phyloP scores from a whole-genome alignment of 2,113 vertebrate species.

The Arothron firmamentum region DNA sequence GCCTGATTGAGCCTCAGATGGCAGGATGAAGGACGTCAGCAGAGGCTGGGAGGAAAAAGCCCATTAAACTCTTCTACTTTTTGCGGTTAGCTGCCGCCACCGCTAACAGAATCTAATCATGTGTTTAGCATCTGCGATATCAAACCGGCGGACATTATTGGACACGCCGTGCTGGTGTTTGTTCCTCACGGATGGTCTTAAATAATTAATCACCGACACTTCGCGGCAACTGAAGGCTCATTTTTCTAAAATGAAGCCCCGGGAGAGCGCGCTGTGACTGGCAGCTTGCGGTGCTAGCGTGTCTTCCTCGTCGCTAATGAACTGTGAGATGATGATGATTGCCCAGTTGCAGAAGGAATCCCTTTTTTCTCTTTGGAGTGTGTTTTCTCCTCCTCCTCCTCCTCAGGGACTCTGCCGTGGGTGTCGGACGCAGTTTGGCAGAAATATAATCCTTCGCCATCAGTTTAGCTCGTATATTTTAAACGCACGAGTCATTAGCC shows the following conservation, averaged over 20 bases:
- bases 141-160: neutral
- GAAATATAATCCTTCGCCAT: neutral
- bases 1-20: constrained; percentile 54
- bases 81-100: neutral
- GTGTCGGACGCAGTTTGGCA: neutral
- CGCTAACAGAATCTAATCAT: neutral
- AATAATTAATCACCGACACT: constrained; percentile 11
- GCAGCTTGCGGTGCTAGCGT: constrained; percentile 20
- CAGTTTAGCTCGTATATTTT: neutral
- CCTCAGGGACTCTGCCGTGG: neutral
- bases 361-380: neutral
- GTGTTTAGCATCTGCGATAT: neutral
- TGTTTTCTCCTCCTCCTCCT: neutral
- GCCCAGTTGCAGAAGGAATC: constrained; percentile 17
- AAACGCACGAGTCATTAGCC: too few species aligned
- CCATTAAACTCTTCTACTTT: neutral
- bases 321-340: constrained; percentile 38
- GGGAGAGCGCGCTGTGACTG: constrained; percentile 19
- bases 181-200: neutral
- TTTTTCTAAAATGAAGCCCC: constrained; percentile 27
- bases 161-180: neutral
- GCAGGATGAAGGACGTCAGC: neutral
- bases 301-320: constrained; percentile 33
- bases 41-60: too few species aligned
- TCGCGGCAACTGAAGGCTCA: constrained; percentile 2